A percentile compares a stretch with the other conserved stretches of the same genome.
Conservation (phyloP, 1,140 invertebrate genomes). For the Laodelphax striatellus region DNA sequence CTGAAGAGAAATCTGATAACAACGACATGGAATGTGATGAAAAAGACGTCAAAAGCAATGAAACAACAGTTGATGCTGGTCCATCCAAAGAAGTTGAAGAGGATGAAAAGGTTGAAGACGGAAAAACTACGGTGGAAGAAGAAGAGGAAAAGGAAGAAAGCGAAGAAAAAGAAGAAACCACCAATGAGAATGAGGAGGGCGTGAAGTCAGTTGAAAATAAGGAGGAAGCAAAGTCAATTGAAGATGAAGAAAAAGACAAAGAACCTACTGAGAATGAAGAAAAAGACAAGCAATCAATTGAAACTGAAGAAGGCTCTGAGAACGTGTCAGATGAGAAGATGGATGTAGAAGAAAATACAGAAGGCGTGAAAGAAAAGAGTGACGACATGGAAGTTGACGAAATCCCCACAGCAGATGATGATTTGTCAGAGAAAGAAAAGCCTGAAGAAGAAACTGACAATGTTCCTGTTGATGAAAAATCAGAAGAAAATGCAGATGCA, state of each 20-base stretch:
- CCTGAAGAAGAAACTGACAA: conserved; percentile 11
- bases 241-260: conserved; percentile 16
- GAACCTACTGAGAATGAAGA: conserved; percentile 20
- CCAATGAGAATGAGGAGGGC: conserved; percentile 6
- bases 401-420: conserved; percentile 18
- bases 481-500: conserved; percentile 13
- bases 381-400: conserved; percentile 20
- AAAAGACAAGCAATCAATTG: conserved; percentile 23
- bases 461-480: conserved; percentile 15
- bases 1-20: conserved; percentile 20
- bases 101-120: conserved; percentile 10
- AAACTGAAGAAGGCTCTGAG: conserved; percentile 14
- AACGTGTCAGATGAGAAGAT: conserved; percentile 22
- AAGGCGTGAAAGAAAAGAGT: conserved; percentile 22
- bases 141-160: conserved; percentile 7
- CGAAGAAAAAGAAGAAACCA: conserved; percentile 13
- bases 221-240: conserved; percentile 15
- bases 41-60: conserved; percentile 15
- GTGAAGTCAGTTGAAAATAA: conserved; percentile 10
- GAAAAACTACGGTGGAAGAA: conserved; percentile 15
- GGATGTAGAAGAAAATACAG: conserved; percentile 15
- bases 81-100: conserved; percentile 18
- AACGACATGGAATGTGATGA: conserved; percentile 19
- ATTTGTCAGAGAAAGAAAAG: conserved; percentile 21
- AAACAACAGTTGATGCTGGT: conserved; percentile 16